These are phyloP conservation scores for Pemphredon lugubris DNA, from an alignment of 2,888 invertebrate species.

Conservation along the genomic window DNA sequence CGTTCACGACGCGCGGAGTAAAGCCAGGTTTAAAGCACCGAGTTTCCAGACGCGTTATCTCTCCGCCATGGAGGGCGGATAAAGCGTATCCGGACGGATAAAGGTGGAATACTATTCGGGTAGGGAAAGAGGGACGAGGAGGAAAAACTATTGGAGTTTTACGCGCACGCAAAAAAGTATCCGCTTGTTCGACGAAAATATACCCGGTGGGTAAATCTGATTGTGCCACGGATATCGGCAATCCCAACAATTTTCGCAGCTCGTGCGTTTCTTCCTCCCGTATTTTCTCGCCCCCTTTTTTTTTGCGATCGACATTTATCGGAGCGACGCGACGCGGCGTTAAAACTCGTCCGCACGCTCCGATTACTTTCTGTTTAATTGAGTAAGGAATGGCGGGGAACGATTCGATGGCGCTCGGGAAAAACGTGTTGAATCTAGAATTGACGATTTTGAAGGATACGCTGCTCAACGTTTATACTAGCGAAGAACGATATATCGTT, in stretches of 20 bases:
- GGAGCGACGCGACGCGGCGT: constrained; percentile 13
- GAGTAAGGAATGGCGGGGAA: not conserved
- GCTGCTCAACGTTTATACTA: not conserved
- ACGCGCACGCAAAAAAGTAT: too few relatives aligned
- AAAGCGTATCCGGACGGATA: constrained; percentile 2
- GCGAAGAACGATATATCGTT: too few relatives aligned
- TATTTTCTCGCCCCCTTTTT: not conserved
- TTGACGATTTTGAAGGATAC: not conserved
- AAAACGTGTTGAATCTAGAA: too few relatives aligned
- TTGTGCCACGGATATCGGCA: constrained; percentile 13
- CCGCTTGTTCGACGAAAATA: too few relatives aligned
- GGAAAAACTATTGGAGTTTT: too few relatives aligned
- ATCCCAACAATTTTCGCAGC: not conserved
- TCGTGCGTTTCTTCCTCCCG: not conserved
- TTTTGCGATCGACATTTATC: constrained; percentile 21
- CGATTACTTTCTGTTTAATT: constrained; percentile 40
- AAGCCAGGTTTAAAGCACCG: not conserved
- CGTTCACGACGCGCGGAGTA: constrained; percentile 8
- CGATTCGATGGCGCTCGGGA: not conserved
- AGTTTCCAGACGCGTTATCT: constrained; percentile 11
- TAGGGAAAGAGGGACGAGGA: too few relatives aligned
- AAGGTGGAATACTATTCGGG: not conserved
- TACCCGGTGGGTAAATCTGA: not conserved
- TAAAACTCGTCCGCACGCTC: constrained; percentile 20
- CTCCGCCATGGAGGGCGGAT: constrained; percentile 1